phyloP scores from a whole-genome alignment of 2,113 vertebrate species.

The Dromaius novaehollandiae region DNA sequence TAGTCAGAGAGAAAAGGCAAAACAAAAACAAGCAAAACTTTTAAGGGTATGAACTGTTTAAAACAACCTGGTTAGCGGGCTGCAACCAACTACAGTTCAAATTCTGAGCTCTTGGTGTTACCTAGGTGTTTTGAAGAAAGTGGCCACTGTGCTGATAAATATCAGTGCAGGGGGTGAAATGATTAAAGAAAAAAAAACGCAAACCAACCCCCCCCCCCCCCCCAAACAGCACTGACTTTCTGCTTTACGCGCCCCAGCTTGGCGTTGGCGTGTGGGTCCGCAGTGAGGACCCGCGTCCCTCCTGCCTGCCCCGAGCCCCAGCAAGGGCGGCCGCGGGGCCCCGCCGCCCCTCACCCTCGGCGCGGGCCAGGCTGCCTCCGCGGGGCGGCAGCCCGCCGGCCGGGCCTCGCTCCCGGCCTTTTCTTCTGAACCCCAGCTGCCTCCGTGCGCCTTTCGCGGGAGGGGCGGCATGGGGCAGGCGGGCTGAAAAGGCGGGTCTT shows the following conservation, averaged over 20 bases:
- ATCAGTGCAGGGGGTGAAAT: rapidly evolving
- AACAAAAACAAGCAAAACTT: neutral
- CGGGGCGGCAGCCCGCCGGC: too few species aligned
- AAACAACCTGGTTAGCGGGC: neutral
- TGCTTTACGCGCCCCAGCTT: rapidly evolving
- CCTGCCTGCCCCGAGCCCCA: neutral
- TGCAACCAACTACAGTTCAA: rapidly evolving
- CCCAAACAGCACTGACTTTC: too few species aligned
- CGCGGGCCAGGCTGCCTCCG: too few species aligned
- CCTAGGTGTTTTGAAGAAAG: neutral
- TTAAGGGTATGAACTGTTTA: neutral
- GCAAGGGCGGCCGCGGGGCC: too few species aligned
- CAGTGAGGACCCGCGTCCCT: neutral
- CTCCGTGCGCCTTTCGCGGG: too few species aligned
- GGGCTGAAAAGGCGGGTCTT: too few species aligned
- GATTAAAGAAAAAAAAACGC: too few species aligned
- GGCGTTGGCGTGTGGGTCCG: rapidly evolving
- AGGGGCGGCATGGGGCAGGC: too few species aligned
- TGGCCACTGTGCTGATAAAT: neutral
- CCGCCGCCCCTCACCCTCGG: too few species aligned
- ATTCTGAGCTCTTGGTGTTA: rapidly evolving
- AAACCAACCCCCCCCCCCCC: too few species aligned
- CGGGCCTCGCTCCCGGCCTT: too few species aligned
- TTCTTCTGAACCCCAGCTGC: too few species aligned
- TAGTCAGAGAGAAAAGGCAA: neutral